Evolutionary conservation across 2,888 invertebrate genomes (phyloP).

Genomic region (Heliconius hortense): DNA sequence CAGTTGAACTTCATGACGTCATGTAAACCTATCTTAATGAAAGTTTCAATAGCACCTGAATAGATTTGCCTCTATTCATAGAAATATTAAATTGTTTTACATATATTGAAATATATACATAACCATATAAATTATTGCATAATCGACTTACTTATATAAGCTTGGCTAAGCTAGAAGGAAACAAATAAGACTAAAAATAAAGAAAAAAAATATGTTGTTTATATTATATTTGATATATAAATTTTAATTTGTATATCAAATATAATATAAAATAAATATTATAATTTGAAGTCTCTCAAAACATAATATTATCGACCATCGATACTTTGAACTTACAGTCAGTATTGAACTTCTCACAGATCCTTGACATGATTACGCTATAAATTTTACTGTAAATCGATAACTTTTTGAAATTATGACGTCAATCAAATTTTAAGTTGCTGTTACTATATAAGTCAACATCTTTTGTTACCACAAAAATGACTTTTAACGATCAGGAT

Average conservation of each 20-base stretch:
- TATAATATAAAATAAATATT: no score
- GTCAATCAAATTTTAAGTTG: background rate
- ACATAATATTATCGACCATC: background rate
- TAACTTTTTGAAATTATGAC: background rate
- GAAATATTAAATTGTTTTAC: background rate
- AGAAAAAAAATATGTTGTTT: no score
- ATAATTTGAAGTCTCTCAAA: background rate
- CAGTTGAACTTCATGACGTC: background rate
- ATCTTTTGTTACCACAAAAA: background rate
- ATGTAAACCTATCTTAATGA: slow-evolving; percentile 9
- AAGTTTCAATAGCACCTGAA: slow-evolving; percentile 5
- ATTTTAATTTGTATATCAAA: background rate
- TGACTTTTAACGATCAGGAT: background rate
- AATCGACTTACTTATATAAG: background rate
- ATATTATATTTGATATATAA: background rate
- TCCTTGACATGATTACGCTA: slow-evolving; percentile 12
- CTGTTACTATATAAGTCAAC: background rate
- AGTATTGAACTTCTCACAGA: background rate
- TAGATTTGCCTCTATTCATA: background rate
- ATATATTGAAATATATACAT: background rate
- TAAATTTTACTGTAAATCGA: slow-evolving; percentile 1
- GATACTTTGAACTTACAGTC: slow-evolving; percentile 9
- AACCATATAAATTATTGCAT: background rate
- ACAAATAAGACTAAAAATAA: no score
- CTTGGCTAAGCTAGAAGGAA: background rate